These are phyloP conservation scores for Forbesichthys agassizii DNA, from an alignment of 2,113 vertebrate genomes.

Conservation along the genomic window DNA sequence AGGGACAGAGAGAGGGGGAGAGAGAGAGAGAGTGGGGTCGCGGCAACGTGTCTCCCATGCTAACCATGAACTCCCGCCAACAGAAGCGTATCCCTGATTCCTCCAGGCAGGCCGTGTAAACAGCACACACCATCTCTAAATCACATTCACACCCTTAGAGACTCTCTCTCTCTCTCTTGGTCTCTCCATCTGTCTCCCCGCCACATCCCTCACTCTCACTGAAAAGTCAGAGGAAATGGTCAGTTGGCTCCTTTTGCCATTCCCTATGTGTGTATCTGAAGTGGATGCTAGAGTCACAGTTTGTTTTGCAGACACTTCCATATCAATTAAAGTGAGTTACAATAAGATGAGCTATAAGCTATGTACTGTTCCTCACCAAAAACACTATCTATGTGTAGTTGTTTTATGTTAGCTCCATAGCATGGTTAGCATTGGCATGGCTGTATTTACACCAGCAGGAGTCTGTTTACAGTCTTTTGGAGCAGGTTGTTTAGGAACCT, in stretches of 20 bases:
- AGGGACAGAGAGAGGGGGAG: constrained; percentile 39
- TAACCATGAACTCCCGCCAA: constrained; percentile 61
- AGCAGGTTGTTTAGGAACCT: too few species aligned
- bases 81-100: constrained; percentile 52
- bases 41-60: constrained; percentile 69
- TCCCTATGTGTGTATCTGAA: not conserved
- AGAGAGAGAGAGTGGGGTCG: constrained; percentile 38
- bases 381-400: too few species aligned
- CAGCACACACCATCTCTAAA: constrained; percentile 67
- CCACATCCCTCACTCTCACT: not conserved
- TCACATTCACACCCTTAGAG: constrained; percentile 64
- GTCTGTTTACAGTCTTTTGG: too few species aligned
- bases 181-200: constrained; percentile 10
- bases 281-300: not conserved
- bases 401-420: too few species aligned
- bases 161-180: constrained; percentile 19
- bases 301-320: too few species aligned
- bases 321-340: too few species aligned
- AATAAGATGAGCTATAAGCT: too few species aligned
- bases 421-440: too few species aligned
- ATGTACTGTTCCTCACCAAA: too few species aligned
- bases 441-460: too few species aligned
- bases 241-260: constrained; percentile 8
- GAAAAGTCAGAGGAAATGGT: constrained; percentile 17
- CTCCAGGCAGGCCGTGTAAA: constrained; percentile 68